phyloP scores from a whole-genome alignment of 2,888 invertebrate genomes.

The Zelleria hepariella region DNA sequence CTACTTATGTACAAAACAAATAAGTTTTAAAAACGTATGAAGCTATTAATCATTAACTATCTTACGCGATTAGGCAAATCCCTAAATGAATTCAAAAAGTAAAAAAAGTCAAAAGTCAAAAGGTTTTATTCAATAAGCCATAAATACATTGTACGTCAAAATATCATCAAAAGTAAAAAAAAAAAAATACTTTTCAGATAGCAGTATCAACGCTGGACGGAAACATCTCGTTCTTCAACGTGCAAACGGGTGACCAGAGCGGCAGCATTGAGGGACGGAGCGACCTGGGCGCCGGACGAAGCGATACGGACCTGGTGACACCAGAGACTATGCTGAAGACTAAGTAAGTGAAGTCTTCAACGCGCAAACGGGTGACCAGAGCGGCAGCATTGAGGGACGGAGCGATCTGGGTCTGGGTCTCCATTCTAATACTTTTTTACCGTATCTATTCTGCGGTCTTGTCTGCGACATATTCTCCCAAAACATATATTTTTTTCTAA shows the following conservation, averaged over 20 bases:
- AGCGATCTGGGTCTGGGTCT: constrained; percentile 94
- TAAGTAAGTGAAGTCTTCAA: constrained; percentile 80
- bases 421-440: too few species aligned
- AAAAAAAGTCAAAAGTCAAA: too few species aligned
- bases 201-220: constrained; percentile 94
- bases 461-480: too few species aligned
- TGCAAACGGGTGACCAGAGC: constrained; percentile 78
- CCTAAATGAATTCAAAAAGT: too few species aligned
- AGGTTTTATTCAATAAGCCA: too few species aligned
- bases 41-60: too few species aligned
- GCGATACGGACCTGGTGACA: constrained; percentile 88
- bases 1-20: too few species aligned
- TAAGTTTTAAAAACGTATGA: too few species aligned
- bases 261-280: constrained; percentile 89
- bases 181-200: constrained; percentile 74
- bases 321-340: constrained; percentile 87
- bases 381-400: constrained; percentile 87
- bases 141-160: too few species aligned
- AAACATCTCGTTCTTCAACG: constrained; percentile 84
- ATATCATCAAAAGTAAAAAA: too few species aligned
- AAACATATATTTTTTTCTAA: background rate
- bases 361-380: constrained; percentile 77
- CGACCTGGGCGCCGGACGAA: constrained; percentile 89
- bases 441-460: too few species aligned
- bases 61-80: too few species aligned